Conservation (phyloP, 2,888 invertebrate species). For the Plusia festucae region DNA sequence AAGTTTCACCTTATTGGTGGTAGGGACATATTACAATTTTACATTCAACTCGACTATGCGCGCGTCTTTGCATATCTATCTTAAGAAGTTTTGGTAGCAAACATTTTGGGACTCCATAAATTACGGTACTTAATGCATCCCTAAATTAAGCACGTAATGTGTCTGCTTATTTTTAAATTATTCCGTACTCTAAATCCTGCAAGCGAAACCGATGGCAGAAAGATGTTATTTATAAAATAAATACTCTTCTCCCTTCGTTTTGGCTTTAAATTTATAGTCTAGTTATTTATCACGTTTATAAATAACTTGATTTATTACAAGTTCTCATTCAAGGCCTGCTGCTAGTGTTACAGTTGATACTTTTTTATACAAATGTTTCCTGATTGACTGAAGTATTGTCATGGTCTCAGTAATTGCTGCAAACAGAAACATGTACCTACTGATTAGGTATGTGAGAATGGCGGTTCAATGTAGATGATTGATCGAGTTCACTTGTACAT, state of each 20-base stretch:
- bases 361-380: slow-evolving; percentile 19
- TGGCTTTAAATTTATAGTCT: slow-evolving; percentile 5
- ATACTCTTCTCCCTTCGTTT: slow-evolving; percentile 3
- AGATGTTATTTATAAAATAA: slow-evolving; percentile 20
- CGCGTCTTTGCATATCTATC: no score
- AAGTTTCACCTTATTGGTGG: no score
- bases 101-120: not conserved
- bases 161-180: slow-evolving; percentile 35
- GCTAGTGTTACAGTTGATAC: slow-evolving; percentile 13
- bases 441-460: slow-evolving; percentile 39
- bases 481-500: slow-evolving; percentile 44
- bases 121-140: not conserved
- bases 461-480: slow-evolving; percentile 38
- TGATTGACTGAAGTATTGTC: slow-evolving; percentile 24
- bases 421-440: slow-evolving; percentile 33
- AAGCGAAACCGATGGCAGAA: slow-evolving; percentile 14
- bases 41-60: not conserved
- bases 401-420: slow-evolving; percentile 36
- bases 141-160: slow-evolving; percentile 8
- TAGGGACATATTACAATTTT: not conserved
- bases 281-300: slow-evolving; percentile 26
- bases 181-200: slow-evolving; percentile 21
- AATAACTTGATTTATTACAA: slow-evolving; percentile 17
- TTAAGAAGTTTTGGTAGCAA: not conserved
- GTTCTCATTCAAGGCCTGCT: slow-evolving; percentile 24